A percentile compares a stretch with the other conserved stretches of the same genome.
These are phyloP conservation scores for Heliconius ismenius DNA, from an alignment of 2,888 invertebrate genomes.

Conservation along the genomic window DNA sequence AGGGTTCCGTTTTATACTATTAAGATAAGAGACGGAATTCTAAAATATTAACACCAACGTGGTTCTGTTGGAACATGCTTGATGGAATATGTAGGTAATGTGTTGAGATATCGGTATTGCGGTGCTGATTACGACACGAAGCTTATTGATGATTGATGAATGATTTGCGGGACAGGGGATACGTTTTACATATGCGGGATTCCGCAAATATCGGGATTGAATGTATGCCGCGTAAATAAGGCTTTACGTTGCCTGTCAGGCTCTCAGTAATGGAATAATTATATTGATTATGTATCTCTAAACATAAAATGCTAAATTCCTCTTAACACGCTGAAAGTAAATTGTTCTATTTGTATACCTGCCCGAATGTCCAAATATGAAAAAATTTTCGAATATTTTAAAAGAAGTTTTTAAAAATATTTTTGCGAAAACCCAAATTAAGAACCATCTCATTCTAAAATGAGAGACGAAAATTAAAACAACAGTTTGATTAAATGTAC, in stretches of 20 bases:
- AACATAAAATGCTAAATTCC: background rate
- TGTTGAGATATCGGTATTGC: too few species aligned
- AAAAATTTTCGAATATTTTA: background rate
- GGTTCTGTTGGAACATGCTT: background rate
- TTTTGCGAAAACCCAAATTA: background rate
- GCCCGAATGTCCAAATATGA: background rate
- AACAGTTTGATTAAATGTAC: constrained; percentile 18
- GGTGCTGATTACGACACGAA: too few species aligned
- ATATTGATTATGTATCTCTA: background rate
- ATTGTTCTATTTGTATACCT: background rate
- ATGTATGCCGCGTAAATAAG: too few species aligned
- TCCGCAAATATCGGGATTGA: too few species aligned
- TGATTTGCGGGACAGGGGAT: too few species aligned
- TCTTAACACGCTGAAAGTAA: background rate
- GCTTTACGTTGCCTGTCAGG: too few species aligned
- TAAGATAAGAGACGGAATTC: too few species aligned
- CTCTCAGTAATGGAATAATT: too few species aligned
- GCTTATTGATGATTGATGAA: too few species aligned
- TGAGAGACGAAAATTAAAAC: constrained; percentile 17
- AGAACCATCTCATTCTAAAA: constrained; percentile 3
- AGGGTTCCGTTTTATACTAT: too few species aligned
- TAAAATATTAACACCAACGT: background rate
- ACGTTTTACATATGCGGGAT: too few species aligned
- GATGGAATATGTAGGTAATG: background rate
- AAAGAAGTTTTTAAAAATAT: background rate